A percentile compares a stretch with the other conserved stretches of the same genome.
Conservation (phyloP, 2,797 vertebrate species). For the Taeniopygia guttata region DNA sequence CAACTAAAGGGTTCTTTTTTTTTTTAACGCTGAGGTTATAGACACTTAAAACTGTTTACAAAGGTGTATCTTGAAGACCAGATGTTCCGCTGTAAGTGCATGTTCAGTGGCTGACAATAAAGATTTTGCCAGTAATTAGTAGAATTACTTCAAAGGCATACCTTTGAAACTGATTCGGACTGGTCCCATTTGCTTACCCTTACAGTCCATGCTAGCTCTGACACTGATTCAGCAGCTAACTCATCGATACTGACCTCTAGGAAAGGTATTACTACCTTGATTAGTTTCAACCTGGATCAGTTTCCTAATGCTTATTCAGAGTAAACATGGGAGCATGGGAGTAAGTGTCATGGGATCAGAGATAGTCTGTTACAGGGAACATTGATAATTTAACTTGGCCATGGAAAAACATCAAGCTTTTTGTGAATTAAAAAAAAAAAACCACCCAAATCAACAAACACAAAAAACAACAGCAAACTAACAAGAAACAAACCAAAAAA, state of each 20-base stretch:
- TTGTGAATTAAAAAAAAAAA: neutral
- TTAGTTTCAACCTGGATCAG: neutral
- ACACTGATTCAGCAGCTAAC: neutral
- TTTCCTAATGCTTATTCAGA: neutral
- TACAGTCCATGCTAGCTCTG: neutral
- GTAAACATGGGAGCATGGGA: neutral
- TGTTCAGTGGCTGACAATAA: neutral
- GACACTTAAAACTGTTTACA: neutral
- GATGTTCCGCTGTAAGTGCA: neutral
- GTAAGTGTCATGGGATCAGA: neutral
- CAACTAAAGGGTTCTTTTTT: neutral
- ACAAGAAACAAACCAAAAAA: neutral
- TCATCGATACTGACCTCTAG: neutral
- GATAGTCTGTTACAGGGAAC: neutral
- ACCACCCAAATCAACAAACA: neutral
- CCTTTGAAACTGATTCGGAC: neutral
- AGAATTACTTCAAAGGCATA: neutral
- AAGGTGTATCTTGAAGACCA: neutral
- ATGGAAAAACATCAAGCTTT: neutral
- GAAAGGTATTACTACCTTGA: neutral
- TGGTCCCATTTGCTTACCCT: neutral
- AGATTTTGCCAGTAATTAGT: neutral
- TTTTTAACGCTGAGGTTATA: neutral
- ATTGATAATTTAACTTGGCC: neutral
- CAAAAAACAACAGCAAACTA: neutral